phyloP scores from a whole-genome alignment of 2,888 invertebrate species.

The Chironomus riparius region DNA sequence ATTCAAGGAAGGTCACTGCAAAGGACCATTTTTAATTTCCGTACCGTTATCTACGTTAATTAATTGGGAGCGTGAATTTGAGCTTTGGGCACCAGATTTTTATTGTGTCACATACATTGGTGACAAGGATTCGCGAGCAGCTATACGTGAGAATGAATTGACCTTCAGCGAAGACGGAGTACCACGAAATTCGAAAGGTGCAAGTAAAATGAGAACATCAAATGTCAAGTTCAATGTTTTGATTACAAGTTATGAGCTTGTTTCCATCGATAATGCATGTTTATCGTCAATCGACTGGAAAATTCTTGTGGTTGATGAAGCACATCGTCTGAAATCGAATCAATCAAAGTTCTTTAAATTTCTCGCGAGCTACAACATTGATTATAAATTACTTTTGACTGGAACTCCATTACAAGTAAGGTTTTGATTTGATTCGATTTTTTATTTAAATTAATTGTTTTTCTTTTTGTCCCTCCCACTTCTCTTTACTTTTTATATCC shows the following conservation, averaged over 20 bases:
- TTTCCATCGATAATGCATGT: slow-evolving; percentile 93
- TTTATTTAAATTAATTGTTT: neutral
- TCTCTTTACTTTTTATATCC: too few relatives aligned
- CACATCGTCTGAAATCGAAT: slow-evolving; percentile 96
- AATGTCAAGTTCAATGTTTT: slow-evolving; percentile 96
- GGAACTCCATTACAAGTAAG: slow-evolving; percentile 99
- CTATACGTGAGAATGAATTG: slow-evolving; percentile 89
- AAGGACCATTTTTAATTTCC: slow-evolving; percentile 92
- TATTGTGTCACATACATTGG: slow-evolving; percentile 70
- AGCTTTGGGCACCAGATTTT: slow-evolving; percentile 98
- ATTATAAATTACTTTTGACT: slow-evolving; percentile 90
- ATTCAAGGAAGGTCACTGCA: slow-evolving; percentile 96
- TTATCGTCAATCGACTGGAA: slow-evolving; percentile 98
- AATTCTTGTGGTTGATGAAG: slow-evolving; percentile 97
- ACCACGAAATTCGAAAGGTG: slow-evolving; percentile 59
- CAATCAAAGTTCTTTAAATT: slow-evolving; percentile 98
- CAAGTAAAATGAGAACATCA: slow-evolving; percentile 68
- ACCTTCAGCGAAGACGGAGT: slow-evolving; percentile 94
- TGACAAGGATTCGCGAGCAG: slow-evolving; percentile 87
- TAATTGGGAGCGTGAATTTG: slow-evolving; percentile 99
- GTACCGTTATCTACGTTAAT: slow-evolving; percentile 98
- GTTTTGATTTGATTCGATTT: too few relatives aligned
- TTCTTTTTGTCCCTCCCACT: neutral
- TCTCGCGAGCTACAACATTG: slow-evolving; percentile 82
- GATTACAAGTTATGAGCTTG: slow-evolving; percentile 93